These are phyloP conservation scores for Seriola aureovittata DNA, from an alignment of 2,113 vertebrate species.

Conservation along the genomic window DNA sequence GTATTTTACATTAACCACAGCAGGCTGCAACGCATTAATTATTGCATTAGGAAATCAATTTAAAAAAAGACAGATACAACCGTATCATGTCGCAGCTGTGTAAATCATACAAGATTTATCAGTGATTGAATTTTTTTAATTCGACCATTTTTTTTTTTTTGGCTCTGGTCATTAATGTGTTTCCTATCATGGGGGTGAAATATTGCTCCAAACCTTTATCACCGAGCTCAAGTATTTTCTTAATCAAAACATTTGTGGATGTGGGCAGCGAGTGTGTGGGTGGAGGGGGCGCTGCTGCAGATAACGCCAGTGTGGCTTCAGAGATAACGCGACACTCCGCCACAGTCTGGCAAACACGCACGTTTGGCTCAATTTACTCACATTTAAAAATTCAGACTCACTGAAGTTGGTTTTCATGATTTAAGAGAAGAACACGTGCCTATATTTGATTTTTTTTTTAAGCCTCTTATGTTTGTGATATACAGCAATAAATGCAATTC, in stretches of 20 bases:
- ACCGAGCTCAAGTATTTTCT: background rate
- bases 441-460: too few species aligned
- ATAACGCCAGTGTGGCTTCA: slow-evolving; percentile 54
- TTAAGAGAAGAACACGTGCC: too few species aligned
- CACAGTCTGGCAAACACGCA: background rate
- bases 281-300: slow-evolving; percentile 47
- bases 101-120: background rate
- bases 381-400: background rate
- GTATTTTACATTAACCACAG: background rate
- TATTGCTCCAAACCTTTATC: background rate
- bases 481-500: too few species aligned
- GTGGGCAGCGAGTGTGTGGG: slow-evolving; percentile 21
- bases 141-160: slow-evolving; percentile 16
- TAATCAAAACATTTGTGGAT: slow-evolving; percentile 13
- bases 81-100: background rate
- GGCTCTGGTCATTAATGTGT: background rate
- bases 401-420: background rate
- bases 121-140: slow-evolving; percentile 37
- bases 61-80: background rate
- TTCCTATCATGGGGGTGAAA: slow-evolving; percentile 8
- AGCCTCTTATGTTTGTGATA: too few species aligned
- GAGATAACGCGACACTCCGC: slow-evolving; percentile 43
- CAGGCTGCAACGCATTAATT: background rate
- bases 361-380: background rate
- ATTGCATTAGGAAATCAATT: background rate